Evolutionary conservation across 2,888 invertebrate genomes (phyloP).

Genomic region (Stramonita haemastoma): DNA sequence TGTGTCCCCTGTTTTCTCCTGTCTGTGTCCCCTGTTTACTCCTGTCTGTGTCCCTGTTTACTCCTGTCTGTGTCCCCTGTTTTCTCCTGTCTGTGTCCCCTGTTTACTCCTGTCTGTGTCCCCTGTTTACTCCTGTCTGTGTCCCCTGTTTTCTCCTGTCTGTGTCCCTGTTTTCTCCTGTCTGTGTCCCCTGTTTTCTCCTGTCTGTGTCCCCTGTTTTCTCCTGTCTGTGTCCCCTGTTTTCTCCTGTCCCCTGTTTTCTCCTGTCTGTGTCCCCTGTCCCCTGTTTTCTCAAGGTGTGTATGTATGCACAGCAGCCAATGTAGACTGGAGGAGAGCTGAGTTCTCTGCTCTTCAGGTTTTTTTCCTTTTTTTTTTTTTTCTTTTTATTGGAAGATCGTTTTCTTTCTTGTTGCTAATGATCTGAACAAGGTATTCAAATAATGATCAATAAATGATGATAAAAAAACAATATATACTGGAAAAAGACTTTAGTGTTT

Average conservation of each 20-base stretch:
- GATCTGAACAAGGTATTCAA: slow-evolving; percentile 30
- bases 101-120: no score
- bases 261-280: not conserved
- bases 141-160: no score
- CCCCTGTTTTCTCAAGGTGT: not conserved
- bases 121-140: not conserved
- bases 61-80: not conserved
- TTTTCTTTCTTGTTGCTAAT: slow-evolving; percentile 31
- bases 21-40: no score
- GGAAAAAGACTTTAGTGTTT: not conserved
- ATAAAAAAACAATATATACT: not conserved
- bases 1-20: no score
- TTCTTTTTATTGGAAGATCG: not conserved
- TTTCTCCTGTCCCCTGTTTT: not conserved
- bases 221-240: no score
- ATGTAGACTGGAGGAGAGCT: not conserved
- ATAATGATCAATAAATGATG: slow-evolving; percentile 25
- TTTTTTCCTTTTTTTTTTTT: not conserved
- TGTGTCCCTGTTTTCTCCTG: no score
- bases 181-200: no score
- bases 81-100: no score
- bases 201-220: no score
- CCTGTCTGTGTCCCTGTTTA: not conserved
- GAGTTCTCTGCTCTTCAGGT: not conserved
- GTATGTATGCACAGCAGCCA: not conserved